Evolutionary conservation across 1,140 invertebrate species (phyloP).

Genomic region (Heliconius melpomene): DNA sequence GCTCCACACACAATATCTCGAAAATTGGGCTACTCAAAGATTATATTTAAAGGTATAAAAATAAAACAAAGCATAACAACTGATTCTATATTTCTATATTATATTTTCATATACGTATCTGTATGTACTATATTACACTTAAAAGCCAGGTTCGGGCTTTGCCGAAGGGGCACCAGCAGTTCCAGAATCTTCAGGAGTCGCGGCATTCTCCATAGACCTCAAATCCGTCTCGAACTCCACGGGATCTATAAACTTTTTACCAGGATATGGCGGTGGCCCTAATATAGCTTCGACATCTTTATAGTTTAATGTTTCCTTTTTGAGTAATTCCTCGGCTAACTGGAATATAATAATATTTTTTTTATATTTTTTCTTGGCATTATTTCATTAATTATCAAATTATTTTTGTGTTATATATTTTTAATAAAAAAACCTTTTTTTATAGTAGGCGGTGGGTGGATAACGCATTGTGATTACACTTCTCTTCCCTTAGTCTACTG

Average conservation of each 20-base stretch:
- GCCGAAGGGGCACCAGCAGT: slow-evolving; percentile 56
- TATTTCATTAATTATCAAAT: no score
- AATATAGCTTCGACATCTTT: slow-evolving; percentile 94
- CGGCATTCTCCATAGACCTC: slow-evolving; percentile 63
- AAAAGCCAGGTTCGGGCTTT: slow-evolving; percentile 51
- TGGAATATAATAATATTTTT: slow-evolving; percentile 72
- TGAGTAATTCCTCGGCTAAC: slow-evolving; percentile 92
- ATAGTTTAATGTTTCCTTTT: slow-evolving; percentile 95
- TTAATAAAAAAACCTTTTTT: no score
- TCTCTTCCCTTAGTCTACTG: no score
- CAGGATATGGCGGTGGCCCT: slow-evolving; percentile 92
- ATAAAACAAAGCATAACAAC: background rate
- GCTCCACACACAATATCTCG: no score
- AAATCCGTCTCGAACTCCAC: slow-evolving; percentile 89
- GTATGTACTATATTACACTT: slow-evolving; percentile 19
- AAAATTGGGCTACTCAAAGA: background rate
- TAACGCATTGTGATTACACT: no score
- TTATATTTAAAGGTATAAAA: background rate
- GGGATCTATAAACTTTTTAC: slow-evolving; percentile 88
- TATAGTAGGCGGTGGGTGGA: no score
- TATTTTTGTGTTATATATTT: no score
- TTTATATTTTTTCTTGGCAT: background rate
- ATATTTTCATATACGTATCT: slow-evolving; percentile 14
- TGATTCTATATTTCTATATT: slow-evolving; percentile 26
- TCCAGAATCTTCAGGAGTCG: slow-evolving; percentile 38